A percentile compares a stretch with the other conserved stretches of the same genome.
Conservation (phyloP, 1,140 invertebrate genomes). For the Drosophila pachea region DNA sequence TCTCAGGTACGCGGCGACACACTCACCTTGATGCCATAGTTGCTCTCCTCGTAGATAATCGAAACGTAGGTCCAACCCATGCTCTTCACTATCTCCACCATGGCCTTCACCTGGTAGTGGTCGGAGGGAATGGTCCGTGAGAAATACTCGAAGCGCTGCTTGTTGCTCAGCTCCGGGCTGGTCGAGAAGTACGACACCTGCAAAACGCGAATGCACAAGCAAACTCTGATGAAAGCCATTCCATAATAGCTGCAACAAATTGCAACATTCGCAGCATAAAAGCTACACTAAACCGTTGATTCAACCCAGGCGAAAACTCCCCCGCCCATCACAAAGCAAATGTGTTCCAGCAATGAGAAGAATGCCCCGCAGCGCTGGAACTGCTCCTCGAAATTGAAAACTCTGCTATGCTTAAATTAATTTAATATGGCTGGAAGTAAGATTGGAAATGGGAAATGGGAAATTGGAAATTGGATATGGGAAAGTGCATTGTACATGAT, state of each 20-base stretch:
- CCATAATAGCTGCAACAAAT: constrained; percentile 15
- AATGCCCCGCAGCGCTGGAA: no score
- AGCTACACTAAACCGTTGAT: no score
- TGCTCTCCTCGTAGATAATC: constrained; percentile 97
- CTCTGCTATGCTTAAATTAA: no score
- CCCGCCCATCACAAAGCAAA: no score
- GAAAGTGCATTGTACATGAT: no score
- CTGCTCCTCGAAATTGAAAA: no score
- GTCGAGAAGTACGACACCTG: constrained; percentile 98
- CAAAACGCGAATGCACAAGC: constrained; percentile 39
- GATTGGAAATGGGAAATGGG: no score
- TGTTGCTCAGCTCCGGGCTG: constrained; percentile 95
- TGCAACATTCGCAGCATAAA: not conserved
- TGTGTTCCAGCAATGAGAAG: no score
- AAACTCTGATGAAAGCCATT: constrained; percentile 15
- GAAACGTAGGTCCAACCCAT: constrained; percentile 96
- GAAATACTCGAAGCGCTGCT: constrained; percentile 97
- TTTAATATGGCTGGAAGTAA: no score
- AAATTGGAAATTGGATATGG: no score
- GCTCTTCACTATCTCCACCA: constrained; percentile 94
- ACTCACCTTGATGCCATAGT: constrained; percentile 95
- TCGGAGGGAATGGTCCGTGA: constrained; percentile 96
- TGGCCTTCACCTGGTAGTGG: constrained; percentile 95
- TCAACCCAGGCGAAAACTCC: no score
- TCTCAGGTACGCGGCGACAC: not conserved